Percentiles rank a stretch among this genome's conserved stretches.
Evolutionary conservation across 2,113 vertebrate genomes (phyloP).

Genomic region (Callionymus lyra): DNA sequence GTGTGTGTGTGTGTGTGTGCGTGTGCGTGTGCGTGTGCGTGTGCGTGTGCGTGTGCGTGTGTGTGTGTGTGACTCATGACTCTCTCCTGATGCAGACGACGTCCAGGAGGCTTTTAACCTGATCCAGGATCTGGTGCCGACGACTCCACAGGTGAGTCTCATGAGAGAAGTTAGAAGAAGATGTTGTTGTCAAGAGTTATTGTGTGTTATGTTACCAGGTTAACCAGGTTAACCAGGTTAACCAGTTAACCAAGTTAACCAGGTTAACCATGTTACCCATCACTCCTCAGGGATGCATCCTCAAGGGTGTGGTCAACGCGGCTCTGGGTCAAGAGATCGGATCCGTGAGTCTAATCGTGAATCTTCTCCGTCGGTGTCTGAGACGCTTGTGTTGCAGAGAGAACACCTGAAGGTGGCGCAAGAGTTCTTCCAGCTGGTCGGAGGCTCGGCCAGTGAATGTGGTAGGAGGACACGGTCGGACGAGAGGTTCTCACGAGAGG

Average conservation of each 20-base stretch:
- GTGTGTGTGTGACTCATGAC: neutral
- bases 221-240: too few relatives aligned
- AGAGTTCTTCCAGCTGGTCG: conserved; percentile 94
- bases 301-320: conserved; percentile 94
- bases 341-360: conserved; percentile 73
- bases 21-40: neutral
- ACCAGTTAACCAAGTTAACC: too few relatives aligned
- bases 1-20: too few relatives aligned
- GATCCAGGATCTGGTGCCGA: conserved; percentile 87
- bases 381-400: conserved; percentile 62
- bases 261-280: too few relatives aligned
- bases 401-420: conserved; percentile 94
- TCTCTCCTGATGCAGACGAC: conserved; percentile 70
- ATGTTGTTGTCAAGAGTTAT: too few relatives aligned
- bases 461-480: too few relatives aligned
- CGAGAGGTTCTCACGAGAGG: too few relatives aligned
- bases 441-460: conserved; percentile 76
- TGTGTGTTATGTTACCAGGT: too few relatives aligned
- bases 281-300: conserved; percentile 90
- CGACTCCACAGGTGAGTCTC: conserved; percentile 87
- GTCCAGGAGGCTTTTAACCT: conserved; percentile 91
- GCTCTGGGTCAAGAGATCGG: conserved; percentile 88
- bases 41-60: neutral
- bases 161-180: too few relatives aligned
- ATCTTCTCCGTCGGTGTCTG: neutral